Evolutionary conservation across 2,888 invertebrate species (phyloP), one percentile per base, ranked within the genome.

Genomic region (Chromoteleia sp.): DNA sequence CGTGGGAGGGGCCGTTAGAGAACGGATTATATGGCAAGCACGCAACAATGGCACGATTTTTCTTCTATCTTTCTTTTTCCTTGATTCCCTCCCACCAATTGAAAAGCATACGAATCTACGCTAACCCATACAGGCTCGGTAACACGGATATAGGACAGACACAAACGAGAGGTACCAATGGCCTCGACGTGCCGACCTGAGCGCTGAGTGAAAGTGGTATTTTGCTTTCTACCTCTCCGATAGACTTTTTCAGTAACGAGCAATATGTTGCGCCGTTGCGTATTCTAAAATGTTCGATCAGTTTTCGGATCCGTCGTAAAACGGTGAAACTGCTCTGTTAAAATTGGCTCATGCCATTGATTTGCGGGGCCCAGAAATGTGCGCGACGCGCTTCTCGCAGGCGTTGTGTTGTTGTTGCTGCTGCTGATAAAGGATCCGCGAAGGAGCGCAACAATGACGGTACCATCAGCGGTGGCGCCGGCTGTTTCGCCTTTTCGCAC

Each of bases 141-240:
- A 30, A 54, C 48, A 45, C 25, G 52, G 78, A 52, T 43, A 45
- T 52, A 19, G 61, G 17, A 79, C 79, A 33, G 41, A 79, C 67
- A 79, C 79, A 74, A 33, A 19, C 63, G 50, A 61, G 50, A 5
- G 70, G 70, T 71, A 82, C 79, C 77, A 73, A 77, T 82, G 83
- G 83, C 83, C 83, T 82, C 83, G 82, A 71, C 82, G 80, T 81
- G 81, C 81, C 80, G 75, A 74, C 65, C 67, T 65, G 78, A 75
- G 73, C 85, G 85, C 84, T 74, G 85, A 91, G 91, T 91, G 91
- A 91, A 91, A 91, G 91, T 90, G 86, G 87, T 87, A 90, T 91
- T 90, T 91, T 91, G 91, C 91, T 91, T 91, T 91, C 91, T 91
- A 91, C 87, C 87, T 87, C 83, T 81, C 67, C 39, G 81, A 45